These are phyloP conservation scores for Stichopus horrens DNA, from an alignment of 53 echinoderm and acorn worm species.

Conservation along the genomic window DNA sequence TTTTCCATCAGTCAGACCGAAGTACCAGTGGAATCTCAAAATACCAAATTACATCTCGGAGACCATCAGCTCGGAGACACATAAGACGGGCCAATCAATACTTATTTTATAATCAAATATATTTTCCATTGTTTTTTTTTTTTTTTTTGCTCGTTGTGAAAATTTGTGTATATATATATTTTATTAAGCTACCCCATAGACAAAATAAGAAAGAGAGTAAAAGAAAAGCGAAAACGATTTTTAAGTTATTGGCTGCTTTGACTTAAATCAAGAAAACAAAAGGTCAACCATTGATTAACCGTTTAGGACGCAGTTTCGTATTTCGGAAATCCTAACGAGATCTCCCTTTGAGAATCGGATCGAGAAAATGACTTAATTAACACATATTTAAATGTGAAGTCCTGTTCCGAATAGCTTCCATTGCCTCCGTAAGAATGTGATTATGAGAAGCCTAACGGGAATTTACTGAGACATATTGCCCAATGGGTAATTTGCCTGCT, in stretches of 20 bases:
- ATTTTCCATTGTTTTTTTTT: too few relatives aligned
- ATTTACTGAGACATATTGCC: not conserved
- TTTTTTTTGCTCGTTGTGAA: too few relatives aligned
- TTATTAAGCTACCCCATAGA: too few relatives aligned
- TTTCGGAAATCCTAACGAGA: constrained; percentile 31
- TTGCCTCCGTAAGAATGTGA: constrained; percentile 1
- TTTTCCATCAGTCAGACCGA: too few relatives aligned
- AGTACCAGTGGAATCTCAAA: too few relatives aligned
- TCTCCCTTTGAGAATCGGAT: constrained; percentile 16
- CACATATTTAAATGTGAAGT: constrained; percentile 6
- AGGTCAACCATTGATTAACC: constrained; percentile 31
- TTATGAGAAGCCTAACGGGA: not conserved
- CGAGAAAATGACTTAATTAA: constrained; percentile 42
- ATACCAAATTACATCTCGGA: too few relatives aligned
- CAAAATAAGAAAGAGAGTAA: too few relatives aligned
- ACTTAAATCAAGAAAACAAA: constrained; percentile 14
- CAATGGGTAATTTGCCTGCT: not conserved
- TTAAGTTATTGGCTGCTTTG: constrained; percentile 26
- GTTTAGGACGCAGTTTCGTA: constrained; percentile 10
- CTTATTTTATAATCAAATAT: too few relatives aligned
- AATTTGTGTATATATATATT: too few relatives aligned
- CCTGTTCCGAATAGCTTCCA: not conserved
- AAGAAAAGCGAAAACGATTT: too few relatives aligned
- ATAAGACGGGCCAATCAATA: too few relatives aligned
- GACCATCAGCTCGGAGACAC: too few relatives aligned